phyloP scores from a whole-genome alignment of 1,140 invertebrate genomes.

The Thalassaphorura encarpata region DNA sequence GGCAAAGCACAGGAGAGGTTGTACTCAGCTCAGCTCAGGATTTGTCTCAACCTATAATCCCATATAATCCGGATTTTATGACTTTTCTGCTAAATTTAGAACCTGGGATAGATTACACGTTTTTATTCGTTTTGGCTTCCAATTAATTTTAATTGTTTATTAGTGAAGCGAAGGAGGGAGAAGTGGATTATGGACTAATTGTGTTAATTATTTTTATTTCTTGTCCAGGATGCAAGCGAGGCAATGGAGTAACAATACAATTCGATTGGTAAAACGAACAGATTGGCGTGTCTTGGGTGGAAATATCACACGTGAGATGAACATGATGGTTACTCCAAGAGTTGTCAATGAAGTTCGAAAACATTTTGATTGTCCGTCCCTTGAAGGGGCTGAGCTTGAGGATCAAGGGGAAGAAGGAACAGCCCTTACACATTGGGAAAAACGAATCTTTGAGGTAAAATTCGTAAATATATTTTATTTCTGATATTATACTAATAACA shows the following conservation, averaged over 20 bases:
- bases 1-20: too few species aligned
- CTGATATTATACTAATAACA: background rate
- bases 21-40: too few species aligned
- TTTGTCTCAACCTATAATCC: too few species aligned
- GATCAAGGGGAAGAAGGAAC: slow-evolving; percentile 97
- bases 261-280: slow-evolving; percentile 61
- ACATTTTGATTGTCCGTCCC: slow-evolving; percentile 78
- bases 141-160: too few species aligned
- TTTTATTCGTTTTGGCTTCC: too few species aligned
- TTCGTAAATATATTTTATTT: slow-evolving; percentile 1
- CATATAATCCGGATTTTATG: too few species aligned
- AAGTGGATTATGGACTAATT: too few species aligned
- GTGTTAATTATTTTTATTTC: background rate
- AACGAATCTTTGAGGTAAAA: slow-evolving; percentile 84
- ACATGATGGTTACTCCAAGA: slow-evolving; percentile 87
- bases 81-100: too few species aligned
- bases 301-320: slow-evolving; percentile 58
- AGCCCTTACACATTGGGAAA: slow-evolving; percentile 96
- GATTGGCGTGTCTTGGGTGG: slow-evolving; percentile 79
- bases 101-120: too few species aligned
- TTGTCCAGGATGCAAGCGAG: slow-evolving; percentile 66
- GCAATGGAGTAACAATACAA: slow-evolving; percentile 85
- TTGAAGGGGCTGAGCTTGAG: slow-evolving; percentile 96
- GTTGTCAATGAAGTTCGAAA: slow-evolving; percentile 72
- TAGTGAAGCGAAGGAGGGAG: too few species aligned